Evolutionary conservation across 2,888 invertebrate species (phyloP).

Genomic region (Oscheius sp.): DNA sequence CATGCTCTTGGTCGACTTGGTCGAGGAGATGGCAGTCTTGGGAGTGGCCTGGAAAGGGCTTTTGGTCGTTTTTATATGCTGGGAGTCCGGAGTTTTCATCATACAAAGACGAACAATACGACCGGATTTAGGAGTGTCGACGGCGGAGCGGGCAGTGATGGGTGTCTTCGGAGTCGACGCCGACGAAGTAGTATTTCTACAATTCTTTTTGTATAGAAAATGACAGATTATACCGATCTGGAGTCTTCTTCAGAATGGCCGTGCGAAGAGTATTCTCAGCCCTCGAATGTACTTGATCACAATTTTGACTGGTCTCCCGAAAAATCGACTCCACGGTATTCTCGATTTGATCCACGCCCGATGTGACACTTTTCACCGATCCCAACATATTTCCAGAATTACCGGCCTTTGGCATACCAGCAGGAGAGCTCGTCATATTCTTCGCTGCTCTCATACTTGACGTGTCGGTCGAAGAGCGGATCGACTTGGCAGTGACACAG

Average conservation of each 20-base stretch:
- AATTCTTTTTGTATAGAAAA: background rate
- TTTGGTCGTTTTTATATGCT: background rate
- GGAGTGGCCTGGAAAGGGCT: background rate
- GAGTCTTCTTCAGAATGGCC: background rate
- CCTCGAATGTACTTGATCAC: no score
- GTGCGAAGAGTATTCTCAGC: background rate
- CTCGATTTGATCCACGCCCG: no score
- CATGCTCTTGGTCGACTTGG: background rate
- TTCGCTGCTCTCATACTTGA: no score
- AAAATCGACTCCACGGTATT: no score
- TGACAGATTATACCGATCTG: background rate
- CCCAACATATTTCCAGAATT: no score
- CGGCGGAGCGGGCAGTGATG: background rate
- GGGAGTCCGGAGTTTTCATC: background rate
- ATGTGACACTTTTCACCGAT: no score
- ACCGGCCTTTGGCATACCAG: no score
- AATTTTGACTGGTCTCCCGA: no score
- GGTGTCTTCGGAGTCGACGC: background rate
- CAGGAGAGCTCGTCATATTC: no score
- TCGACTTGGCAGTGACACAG: no score
- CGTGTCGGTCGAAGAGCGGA: no score
- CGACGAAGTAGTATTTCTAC: background rate
- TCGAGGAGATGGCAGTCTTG: background rate
- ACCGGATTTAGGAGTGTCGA: background rate
- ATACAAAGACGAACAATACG: background rate